Conservation (phyloP, 2,797 vertebrate genomes). For the Muscicapa striata region DNA sequence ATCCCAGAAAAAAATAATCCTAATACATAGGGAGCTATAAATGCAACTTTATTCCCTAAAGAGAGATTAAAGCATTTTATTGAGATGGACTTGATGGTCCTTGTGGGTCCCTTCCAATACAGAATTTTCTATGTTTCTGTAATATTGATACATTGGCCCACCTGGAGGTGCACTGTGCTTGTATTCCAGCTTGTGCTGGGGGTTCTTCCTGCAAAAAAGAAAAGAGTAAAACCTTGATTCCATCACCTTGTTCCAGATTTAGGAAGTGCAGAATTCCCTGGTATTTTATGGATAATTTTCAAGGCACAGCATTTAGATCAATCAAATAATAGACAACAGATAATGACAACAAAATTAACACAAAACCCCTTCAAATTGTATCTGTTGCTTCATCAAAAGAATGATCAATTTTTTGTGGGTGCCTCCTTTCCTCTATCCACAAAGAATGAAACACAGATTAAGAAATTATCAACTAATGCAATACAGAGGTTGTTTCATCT, state of each 20-base stretch:
- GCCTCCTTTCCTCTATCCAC: background rate
- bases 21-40: background rate
- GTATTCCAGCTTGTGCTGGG: conserved; percentile 78
- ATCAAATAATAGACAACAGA: background rate
- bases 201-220: conserved; percentile 75
- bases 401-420: background rate
- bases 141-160: conserved; percentile 1
- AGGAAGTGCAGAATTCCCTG: background rate
- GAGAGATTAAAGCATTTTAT: background rate
- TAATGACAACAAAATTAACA: background rate
- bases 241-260: background rate
- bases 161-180: conserved; percentile 70
- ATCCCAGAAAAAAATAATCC: background rate
- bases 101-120: background rate
- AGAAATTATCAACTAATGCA: background rate
- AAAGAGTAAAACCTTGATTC: background rate
- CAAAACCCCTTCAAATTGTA: background rate
- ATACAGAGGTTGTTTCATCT: background rate
- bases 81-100: background rate
- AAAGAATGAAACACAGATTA: background rate
- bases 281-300: background rate
- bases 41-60: background rate
- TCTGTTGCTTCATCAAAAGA: background rate
- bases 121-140: background rate
- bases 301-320: background rate